These are phyloP conservation scores for Dendrolimus houi DNA, from an alignment of 2,888 invertebrate species.

Conservation along the genomic window DNA sequence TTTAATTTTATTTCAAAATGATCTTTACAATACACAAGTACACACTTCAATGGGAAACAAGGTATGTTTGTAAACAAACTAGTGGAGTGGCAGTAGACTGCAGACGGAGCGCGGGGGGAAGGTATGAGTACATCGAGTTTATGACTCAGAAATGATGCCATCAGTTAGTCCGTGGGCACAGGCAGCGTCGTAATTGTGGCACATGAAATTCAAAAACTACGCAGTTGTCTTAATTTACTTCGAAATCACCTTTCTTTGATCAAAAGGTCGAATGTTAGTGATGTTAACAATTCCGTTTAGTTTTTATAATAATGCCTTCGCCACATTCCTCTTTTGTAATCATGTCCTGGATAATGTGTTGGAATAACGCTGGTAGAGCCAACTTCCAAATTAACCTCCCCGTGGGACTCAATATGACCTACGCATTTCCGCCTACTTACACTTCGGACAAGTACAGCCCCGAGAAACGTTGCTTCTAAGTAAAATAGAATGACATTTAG, in stretches of 20 bases:
- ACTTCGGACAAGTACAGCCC: constrained; percentile 7
- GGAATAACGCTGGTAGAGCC: constrained; percentile 47
- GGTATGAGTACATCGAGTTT: constrained; percentile 17
- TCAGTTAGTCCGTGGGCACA: constrained; percentile 24
- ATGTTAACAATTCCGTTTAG: constrained; percentile 21
- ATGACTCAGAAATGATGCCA: constrained; percentile 52
- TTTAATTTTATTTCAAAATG: background rate
- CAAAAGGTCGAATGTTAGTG: constrained; percentile 16
- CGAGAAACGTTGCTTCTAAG: background rate
- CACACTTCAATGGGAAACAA: constrained; percentile 3
- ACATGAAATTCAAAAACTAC: constrained; percentile 20
- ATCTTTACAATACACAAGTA: too few species aligned
- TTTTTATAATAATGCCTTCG: constrained; percentile 24
- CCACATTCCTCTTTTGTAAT: constrained; percentile 23
- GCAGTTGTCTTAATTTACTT: constrained; percentile 20
- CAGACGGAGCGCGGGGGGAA: constrained; percentile 19
- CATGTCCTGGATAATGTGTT: constrained; percentile 49
- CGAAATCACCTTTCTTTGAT: constrained; percentile 15
- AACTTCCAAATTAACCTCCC: constrained; percentile 41
- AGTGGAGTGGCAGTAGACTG: constrained; percentile 16
- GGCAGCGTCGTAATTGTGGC: constrained; percentile 19
- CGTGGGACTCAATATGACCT: constrained; percentile 26
- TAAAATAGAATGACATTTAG: background rate
- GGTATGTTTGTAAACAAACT: constrained; percentile 50
- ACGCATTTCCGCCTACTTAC: constrained; percentile 15